Conservation (phyloP, 2,113 vertebrate genomes). For the Spea bombifrons region DNA sequence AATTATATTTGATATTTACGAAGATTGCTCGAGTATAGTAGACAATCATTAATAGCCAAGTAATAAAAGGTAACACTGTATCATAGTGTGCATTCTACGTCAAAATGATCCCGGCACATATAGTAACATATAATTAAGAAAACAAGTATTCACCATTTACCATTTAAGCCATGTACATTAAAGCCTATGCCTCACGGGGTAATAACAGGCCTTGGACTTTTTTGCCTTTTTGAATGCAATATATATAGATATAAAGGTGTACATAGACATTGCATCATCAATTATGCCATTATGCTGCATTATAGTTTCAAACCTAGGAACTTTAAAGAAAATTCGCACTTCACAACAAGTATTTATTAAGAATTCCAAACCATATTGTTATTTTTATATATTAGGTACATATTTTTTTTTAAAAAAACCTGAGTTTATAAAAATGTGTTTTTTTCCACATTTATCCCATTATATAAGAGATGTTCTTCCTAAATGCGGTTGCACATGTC, state of each 20-base stretch:
- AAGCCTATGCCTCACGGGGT: neutral
- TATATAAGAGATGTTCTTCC: too few species aligned
- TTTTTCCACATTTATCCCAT: too few species aligned
- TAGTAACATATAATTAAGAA: slow-evolving; percentile 41
- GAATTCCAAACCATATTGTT: too few species aligned
- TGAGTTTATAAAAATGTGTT: too few species aligned
- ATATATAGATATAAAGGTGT: neutral
- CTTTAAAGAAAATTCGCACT: too few species aligned
- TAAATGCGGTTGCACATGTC: too few species aligned
- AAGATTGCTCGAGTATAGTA: slow-evolving; percentile 28
- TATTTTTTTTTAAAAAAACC: too few species aligned
- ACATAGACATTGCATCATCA: neutral
- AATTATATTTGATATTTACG: slow-evolving; percentile 43
- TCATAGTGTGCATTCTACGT: slow-evolving; percentile 29
- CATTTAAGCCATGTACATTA: slow-evolving; percentile 15
- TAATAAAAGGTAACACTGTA: slow-evolving; percentile 34
- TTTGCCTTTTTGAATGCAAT: neutral
- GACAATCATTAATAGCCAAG: slow-evolving; percentile 27
- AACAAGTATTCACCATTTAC: slow-evolving; percentile 24
- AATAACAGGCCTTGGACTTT: neutral
- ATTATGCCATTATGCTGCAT: neutral
- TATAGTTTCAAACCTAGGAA: too few species aligned
- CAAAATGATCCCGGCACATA: slow-evolving; percentile 29
- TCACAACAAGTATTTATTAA: too few species aligned
- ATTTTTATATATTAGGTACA: too few species aligned